phyloP scores from a whole-genome alignment of 2,797 vertebrate genomes.

The Aphelocoma californica region DNA sequence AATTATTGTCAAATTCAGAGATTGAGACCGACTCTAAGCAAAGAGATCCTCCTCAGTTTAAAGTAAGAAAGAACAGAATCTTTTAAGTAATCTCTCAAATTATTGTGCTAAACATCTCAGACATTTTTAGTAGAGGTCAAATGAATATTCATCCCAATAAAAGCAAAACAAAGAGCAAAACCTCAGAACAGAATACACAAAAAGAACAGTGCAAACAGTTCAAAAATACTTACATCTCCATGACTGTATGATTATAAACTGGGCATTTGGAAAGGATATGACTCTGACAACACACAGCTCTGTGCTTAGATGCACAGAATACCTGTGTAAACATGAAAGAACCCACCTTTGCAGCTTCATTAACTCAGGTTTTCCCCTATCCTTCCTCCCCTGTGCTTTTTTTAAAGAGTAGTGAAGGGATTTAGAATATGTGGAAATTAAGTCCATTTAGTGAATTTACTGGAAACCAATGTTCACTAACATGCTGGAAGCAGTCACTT shows the following conservation, averaged over 20 bases:
- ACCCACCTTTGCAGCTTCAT: not conserved
- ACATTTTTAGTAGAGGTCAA: not conserved
- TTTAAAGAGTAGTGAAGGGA: not conserved
- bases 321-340: not conserved
- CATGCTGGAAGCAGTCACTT: not conserved
- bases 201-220: not conserved
- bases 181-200: not conserved
- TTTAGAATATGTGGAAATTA: not conserved
- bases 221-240: not conserved
- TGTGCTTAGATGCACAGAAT: not conserved
- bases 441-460: not conserved
- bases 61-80: not conserved
- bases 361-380: not conserved
- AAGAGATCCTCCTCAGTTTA: not conserved
- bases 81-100: not conserved
- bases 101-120: not conserved
- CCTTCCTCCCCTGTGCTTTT: not conserved
- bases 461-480: not conserved
- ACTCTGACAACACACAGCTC: not conserved
- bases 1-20: slow-evolving; percentile 1
- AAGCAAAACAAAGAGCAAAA: not conserved
- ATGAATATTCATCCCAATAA: not conserved
- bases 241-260: not conserved
- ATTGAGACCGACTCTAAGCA: not conserved
- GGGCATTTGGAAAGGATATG: not conserved